Evolutionary conservation across 2,113 vertebrate species (phyloP), one percentile per base, ranked within the genome.

Genomic region (Ptilonorhynchus violaceus): DNA sequence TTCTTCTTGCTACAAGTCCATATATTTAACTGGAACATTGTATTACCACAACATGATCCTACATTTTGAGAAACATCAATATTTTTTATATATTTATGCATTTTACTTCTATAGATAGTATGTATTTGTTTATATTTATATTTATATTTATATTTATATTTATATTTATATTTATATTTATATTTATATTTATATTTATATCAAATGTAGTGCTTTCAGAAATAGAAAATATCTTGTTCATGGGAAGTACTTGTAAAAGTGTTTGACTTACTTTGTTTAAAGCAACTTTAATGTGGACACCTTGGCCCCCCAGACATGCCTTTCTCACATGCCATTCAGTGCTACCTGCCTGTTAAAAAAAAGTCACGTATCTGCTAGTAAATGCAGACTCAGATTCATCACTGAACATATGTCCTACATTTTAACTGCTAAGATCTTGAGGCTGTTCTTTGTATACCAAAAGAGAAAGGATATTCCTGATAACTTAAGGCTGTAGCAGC

Each of bases 281-380:
- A 74, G 21, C 23, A 27, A 1, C 27, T 85, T 68, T 28, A 0
- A 24, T 12, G 3, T 15, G 39, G 39, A 33, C 31, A 19, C 35
- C 6, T 78, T 12, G 16, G 53, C 25, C 25, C 14, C 27, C 8
- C 42, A 64, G 49, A 20, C 2, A 2, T 15, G 35, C 21, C 7
- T 1, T 80, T 83, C 24, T 52, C 59, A 47, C 1, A 1, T 67
- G 37, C 31, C 2, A 4, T 23, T 35, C 13, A 10, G 27, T 44
- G 19, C 33, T 58, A 58, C 27, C 37, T 70, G 13, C 41, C 12
- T 66, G 15, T n/a, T 75, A 50, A 74, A 52, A 31, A 81, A 23
- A 41, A 19, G 13, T n/a, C 33, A 27, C 1, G 0, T 18, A 22
- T 35, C 41, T 69, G 23, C 24, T 17, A 6, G 24, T 46, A 53